These are phyloP conservation scores for Drosophila tristis DNA, from an alignment of 1,140 invertebrate genomes.

Conservation along the genomic window DNA sequence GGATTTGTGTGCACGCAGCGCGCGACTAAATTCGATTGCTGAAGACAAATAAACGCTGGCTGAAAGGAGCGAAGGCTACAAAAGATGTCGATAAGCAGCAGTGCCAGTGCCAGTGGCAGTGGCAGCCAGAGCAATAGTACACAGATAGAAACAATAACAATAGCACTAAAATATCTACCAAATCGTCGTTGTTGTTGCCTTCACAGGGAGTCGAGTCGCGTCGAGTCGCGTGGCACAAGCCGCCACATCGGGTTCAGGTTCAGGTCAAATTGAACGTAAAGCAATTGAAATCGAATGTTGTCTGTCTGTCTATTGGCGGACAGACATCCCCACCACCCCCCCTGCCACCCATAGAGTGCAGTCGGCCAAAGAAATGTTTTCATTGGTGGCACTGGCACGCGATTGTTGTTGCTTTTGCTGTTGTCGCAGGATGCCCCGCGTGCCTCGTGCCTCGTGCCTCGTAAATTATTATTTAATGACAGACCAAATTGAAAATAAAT, in stretches of 20 bases:
- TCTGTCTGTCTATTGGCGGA: conserved; percentile 24
- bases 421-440: not conserved
- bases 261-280: conserved; percentile 68
- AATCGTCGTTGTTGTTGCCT: too few relatives aligned
- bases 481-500: conserved; percentile 80
- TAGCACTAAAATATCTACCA: too few relatives aligned
- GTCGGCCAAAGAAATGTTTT: conserved; percentile 53
- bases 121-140: not conserved
- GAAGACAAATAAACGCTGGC: conserved; percentile 48
- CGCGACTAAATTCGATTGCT: conserved; percentile 68
- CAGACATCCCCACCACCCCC: not conserved
- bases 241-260: conserved; percentile 25
- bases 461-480: conserved; percentile 82
- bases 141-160: conserved; percentile 2
- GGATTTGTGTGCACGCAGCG: conserved; percentile 35
- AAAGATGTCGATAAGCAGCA: conserved; percentile 44
- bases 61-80: not conserved
- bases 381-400: not conserved
- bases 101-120: not conserved
- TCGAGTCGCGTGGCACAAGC: too few relatives aligned
- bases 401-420: conserved; percentile 19
- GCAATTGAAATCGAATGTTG: conserved; percentile 57
- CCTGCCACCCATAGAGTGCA: conserved; percentile 14
- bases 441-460: conserved; percentile 25
- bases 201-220: too few relatives aligned